Percentiles rank a stretch among this genome's conserved stretches.
Evolutionary conservation across 35 echinoderm and acorn worm species (phyloP).

Genomic region (Ophiothrix spiculata): DNA sequence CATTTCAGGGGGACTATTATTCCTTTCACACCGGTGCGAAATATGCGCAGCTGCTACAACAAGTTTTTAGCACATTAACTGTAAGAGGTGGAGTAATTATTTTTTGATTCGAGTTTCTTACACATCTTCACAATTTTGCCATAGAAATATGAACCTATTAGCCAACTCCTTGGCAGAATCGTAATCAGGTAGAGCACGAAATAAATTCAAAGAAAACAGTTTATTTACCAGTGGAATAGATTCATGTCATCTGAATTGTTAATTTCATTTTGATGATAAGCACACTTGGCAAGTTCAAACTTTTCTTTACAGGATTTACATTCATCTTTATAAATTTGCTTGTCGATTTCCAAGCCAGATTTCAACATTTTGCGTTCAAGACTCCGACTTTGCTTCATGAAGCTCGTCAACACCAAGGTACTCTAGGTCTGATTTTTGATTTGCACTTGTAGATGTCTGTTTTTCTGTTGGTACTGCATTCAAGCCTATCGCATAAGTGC

Average conservation of each 20-base stretch:
- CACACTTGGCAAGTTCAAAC: conserved; percentile 19
- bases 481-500: no score
- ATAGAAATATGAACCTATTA: conserved; percentile 40
- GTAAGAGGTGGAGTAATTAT: not conserved
- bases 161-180: conserved; percentile 22
- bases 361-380: conserved; percentile 14
- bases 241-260: conserved; percentile 27
- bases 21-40: no score
- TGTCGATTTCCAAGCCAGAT: not conserved
- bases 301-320: conserved; percentile 35
- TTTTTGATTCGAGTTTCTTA: not conserved
- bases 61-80: no score
- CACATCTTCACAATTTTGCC: conserved; percentile 14
- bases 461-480: no score
- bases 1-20: no score
- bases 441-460: no score
- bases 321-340: not conserved
- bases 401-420: conserved; percentile 4
- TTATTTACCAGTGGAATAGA: conserved; percentile 21
- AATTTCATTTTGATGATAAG: conserved; percentile 27
- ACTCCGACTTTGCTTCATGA: conserved; percentile 23
- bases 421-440: no score
- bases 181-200: conserved; percentile 10
- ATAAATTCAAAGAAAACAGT: not conserved
- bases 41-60: no score